These are phyloP conservation scores for Myrmecophaga tridactyla DNA, from an alignment of 2,113 vertebrate genomes.

Conservation along the genomic window DNA sequence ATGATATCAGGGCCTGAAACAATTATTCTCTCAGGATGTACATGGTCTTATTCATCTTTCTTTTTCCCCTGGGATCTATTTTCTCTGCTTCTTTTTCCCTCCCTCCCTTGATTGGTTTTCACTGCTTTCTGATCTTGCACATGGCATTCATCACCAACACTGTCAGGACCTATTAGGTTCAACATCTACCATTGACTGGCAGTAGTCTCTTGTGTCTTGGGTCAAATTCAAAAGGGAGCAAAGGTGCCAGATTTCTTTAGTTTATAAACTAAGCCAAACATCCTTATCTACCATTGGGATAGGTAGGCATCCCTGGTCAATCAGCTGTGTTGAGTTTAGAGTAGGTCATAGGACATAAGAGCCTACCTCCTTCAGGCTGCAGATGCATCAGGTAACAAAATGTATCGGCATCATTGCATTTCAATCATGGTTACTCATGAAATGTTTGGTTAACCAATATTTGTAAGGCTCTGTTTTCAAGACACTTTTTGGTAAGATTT, in stretches of 20 bases:
- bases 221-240: not conserved
- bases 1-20: not conserved
- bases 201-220: not conserved
- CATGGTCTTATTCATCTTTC: not conserved
- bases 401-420: not conserved
- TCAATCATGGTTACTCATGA: not conserved
- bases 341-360: not conserved
- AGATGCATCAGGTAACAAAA: not conserved
- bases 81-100: not conserved
- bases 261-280: not conserved
- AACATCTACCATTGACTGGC: not conserved
- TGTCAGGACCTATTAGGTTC: conserved; percentile 21
- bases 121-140: conserved; percentile 18
- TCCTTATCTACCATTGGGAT: not conserved
- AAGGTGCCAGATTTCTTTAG: not conserved
- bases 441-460: not conserved
- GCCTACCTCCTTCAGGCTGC: not conserved
- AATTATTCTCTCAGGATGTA: not conserved
- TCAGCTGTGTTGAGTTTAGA: not conserved
- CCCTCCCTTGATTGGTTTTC: conserved; percentile 11
- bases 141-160: not conserved
- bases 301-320: not conserved
- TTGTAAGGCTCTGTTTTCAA: not conserved
- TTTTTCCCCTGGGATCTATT: not conserved
- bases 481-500: conserved; percentile 16